These are phyloP conservation scores for Aplysina aerophoba DNA, from an alignment of 37 sponge, comb jelly and placozoan species.

Conservation along the genomic window DNA sequence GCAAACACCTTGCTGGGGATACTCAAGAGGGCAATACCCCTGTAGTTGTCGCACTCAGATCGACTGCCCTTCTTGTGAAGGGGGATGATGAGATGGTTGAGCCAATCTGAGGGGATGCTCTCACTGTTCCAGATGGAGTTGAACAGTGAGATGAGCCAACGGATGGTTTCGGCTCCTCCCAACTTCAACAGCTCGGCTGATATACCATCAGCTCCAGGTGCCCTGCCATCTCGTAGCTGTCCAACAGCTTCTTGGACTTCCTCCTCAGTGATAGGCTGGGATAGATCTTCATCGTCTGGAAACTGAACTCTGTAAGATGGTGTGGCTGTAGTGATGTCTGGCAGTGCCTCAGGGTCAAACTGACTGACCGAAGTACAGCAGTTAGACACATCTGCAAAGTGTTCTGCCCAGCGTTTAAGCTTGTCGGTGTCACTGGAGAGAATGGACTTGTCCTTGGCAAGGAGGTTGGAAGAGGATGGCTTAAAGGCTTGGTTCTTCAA, in stretches of 20 bases:
- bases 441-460: conserved; percentile 18
- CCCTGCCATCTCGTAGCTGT: background rate
- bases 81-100: background rate
- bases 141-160: conserved; percentile 1
- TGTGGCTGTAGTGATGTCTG: background rate
- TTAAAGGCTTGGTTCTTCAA: background rate
- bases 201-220: conserved; percentile 20
- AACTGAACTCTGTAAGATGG: conserved; percentile 14
- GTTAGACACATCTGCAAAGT: conserved; percentile 14
- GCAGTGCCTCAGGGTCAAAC: conserved; percentile 9
- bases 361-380: background rate
- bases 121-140: conserved; percentile 9
- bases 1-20: conserved; percentile 24
- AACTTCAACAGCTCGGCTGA: conserved; percentile 10
- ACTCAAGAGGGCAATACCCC: conserved; percentile 15
- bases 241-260: background rate
- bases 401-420: conserved; percentile 25
- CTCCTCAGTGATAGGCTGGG: conserved; percentile 15
- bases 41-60: conserved; percentile 18
- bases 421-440: conserved; percentile 17
- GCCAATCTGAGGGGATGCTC: conserved; percentile 17
- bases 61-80: conserved; percentile 23
- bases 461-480: background rate
- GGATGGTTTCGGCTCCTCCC: conserved; percentile 10
- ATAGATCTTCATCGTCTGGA: conserved; percentile 1